These are phyloP conservation scores for Pholis gunnellus DNA, from an alignment of 2,113 vertebrate species.

Conservation along the genomic window DNA sequence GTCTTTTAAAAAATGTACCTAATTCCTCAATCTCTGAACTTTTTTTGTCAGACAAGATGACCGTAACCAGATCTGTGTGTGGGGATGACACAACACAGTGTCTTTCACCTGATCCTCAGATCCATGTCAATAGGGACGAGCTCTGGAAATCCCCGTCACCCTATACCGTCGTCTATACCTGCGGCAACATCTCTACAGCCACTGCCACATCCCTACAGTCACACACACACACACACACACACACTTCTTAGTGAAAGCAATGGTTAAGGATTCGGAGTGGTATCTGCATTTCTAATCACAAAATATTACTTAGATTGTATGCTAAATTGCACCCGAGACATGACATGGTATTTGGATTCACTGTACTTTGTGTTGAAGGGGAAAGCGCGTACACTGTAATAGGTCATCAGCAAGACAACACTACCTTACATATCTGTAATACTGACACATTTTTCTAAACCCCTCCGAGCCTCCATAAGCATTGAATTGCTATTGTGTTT, in stretches of 20 bases:
- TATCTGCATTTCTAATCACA: not conserved
- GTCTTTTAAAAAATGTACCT: not conserved
- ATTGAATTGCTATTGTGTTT: slow-evolving; percentile 15
- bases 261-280: not conserved
- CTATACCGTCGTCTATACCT: slow-evolving; percentile 59
- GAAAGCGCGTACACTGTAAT: not conserved
- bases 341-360: not conserved
- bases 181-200: slow-evolving; percentile 16
- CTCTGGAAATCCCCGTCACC: slow-evolving; percentile 78
- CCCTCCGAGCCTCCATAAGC: slow-evolving; percentile 11
- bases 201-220: not conserved
- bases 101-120: slow-evolving; percentile 61
- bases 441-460: not conserved
- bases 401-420: not conserved
- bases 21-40: slow-evolving; percentile 6
- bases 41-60: slow-evolving; percentile 19
- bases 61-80: slow-evolving; percentile 58
- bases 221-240: slow-evolving; percentile 32
- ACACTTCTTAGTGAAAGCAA: not conserved
- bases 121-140: slow-evolving; percentile 56
- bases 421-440: slow-evolving; percentile 1
- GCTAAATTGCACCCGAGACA: not conserved
- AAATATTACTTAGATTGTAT: not conserved
- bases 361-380: slow-evolving; percentile 2
- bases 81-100: slow-evolving; percentile 67